Percentiles rank a stretch among this genome's conserved stretches.
These are phyloP conservation scores for Lepus townsendii DNA, from an alignment of 2,797 vertebrate species.

Conservation along the genomic window DNA sequence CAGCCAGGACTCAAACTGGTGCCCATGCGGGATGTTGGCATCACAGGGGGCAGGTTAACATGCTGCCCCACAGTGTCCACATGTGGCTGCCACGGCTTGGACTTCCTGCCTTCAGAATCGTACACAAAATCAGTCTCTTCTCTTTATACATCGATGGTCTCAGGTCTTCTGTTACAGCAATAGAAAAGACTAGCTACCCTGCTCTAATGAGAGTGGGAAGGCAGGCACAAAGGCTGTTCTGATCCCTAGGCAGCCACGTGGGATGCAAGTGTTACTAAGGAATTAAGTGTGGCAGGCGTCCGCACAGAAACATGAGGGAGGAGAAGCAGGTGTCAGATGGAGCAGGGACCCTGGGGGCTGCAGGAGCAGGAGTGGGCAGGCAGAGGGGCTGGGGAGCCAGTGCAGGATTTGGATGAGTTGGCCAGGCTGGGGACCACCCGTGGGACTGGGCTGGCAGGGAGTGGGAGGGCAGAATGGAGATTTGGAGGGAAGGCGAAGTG, in stretches of 20 bases:
- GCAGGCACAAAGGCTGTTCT: background rate
- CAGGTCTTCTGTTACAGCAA: background rate
- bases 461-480: background rate
- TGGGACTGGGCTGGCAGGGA: background rate
- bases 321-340: background rate
- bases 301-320: background rate
- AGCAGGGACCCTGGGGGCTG: background rate
- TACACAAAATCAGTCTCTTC: background rate
- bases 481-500: background rate
- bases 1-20: too few species aligned
- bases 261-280: background rate
- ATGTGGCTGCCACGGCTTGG: background rate
- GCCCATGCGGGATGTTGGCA: too few species aligned
- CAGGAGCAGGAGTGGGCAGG: background rate
- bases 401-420: background rate
- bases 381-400: background rate
- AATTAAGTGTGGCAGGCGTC: background rate
- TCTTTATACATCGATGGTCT: background rate
- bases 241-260: background rate
- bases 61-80: too few species aligned
- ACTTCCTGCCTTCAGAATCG: background rate
- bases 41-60: too few species aligned
- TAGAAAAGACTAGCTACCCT: background rate
- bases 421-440: background rate
- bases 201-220: too few species aligned